phyloP scores from a whole-genome alignment of 2,888 invertebrate genomes.

The Anarsia innoxiella region DNA sequence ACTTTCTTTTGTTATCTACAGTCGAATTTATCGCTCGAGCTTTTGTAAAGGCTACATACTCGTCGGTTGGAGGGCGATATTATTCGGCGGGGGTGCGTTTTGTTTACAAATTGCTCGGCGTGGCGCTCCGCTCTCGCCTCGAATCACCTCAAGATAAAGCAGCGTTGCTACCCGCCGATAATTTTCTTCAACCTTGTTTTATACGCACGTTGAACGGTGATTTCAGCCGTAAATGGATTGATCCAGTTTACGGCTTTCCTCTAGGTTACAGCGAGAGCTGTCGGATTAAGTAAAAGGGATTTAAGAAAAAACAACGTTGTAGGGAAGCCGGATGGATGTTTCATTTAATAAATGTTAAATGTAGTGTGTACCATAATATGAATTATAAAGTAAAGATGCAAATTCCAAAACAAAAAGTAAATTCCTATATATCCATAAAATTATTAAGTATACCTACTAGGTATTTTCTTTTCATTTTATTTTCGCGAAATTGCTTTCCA shows the following conservation, averaged over 20 bases:
- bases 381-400: no score
- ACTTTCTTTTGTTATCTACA: no score
- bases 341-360: no score
- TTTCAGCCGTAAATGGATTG: slow-evolving; percentile 48
- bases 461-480: no score
- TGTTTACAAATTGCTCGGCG: slow-evolving; percentile 67
- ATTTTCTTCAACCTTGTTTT: slow-evolving; percentile 57
- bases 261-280: background rate
- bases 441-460: no score
- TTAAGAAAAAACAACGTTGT: background rate
- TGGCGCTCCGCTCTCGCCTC: slow-evolving; percentile 49
- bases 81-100: slow-evolving; percentile 61
- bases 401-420: no score
- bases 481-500: no score
- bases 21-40: slow-evolving; percentile 54
- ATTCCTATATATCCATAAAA: no score
- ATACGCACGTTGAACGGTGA: slow-evolving; percentile 44
- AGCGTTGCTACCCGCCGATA: slow-evolving; percentile 46
- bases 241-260: slow-evolving; percentile 41
- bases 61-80: slow-evolving; percentile 43
- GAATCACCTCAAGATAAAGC: slow-evolving; percentile 49
- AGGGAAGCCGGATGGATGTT: no score
- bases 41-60: slow-evolving; percentile 44
- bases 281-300: background rate
- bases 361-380: no score